These are phyloP conservation scores for Heliconius melpomene DNA, from an alignment of 1,140 invertebrate genomes.

Conservation along the genomic window DNA sequence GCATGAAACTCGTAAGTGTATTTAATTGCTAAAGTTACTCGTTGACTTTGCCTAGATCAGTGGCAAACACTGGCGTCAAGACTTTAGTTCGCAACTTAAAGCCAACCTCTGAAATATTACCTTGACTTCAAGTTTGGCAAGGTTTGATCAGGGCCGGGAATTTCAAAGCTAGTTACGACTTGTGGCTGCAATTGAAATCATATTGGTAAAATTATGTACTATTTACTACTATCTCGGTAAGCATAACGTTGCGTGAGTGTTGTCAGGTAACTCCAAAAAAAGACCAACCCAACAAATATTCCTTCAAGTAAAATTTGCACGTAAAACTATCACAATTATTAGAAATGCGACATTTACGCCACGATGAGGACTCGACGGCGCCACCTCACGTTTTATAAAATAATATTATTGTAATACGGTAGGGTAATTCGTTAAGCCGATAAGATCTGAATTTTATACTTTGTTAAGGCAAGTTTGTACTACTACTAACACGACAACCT, in stretches of 20 bases:
- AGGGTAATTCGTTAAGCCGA: constrained; percentile 2
- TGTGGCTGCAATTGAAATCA: not conserved
- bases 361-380: not conserved
- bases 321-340: not conserved
- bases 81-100: constrained; percentile 31
- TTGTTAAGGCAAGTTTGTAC: not conserved
- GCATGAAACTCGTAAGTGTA: not conserved
- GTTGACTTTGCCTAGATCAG: constrained; percentile 27
- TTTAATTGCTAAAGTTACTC: constrained; percentile 38
- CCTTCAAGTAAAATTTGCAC: not conserved
- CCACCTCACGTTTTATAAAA: not conserved
- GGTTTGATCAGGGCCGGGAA: constrained; percentile 16
- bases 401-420: not conserved
- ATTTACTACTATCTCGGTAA: not conserved
- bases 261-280: not conserved
- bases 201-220: not conserved
- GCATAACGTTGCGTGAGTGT: not conserved
- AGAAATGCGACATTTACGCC: not conserved
- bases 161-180: constrained; percentile 1
- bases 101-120: constrained; percentile 35
- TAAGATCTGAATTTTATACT: constrained; percentile 3
- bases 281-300: not conserved
- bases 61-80: constrained; percentile 23
- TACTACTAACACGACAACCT: not conserved
- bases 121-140: constrained; percentile 21